Percentiles rank a stretch among this genome's conserved stretches.
phyloP scores from a whole-genome alignment of 2,888 invertebrate genomes.

The Eupeodes latifasciatus region DNA sequence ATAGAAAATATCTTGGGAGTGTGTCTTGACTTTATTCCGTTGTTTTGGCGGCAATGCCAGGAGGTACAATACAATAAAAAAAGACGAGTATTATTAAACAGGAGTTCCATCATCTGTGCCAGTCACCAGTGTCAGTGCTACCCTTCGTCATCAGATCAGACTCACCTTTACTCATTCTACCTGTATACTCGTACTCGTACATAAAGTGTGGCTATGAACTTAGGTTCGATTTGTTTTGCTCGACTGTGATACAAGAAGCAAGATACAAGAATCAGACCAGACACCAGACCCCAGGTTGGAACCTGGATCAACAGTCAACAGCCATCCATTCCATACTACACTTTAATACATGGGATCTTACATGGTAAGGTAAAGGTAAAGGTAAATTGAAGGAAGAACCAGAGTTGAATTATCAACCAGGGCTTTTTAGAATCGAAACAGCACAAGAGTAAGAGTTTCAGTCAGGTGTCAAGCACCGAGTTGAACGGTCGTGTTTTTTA shows the following conservation, averaged over 20 bases:
- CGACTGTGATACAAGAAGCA: constrained; percentile 10
- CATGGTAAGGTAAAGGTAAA: neutral
- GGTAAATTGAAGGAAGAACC: constrained; percentile 72
- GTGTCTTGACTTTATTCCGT: constrained; percentile 36
- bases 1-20: constrained; percentile 33
- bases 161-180: constrained; percentile 38
- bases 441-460: constrained; percentile 82
- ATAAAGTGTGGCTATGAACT: constrained; percentile 20
- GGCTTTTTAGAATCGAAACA: constrained; percentile 81
- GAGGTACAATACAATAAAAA: constrained; percentile 48
- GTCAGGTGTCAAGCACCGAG: constrained; percentile 85
- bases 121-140: constrained; percentile 14
- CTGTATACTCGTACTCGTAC: constrained; percentile 10
- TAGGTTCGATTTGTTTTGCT: constrained; percentile 42
- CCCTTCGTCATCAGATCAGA: constrained; percentile 29
- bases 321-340: constrained; percentile 32
- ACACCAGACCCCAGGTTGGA: constrained; percentile 44
- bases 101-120: constrained; percentile 61
- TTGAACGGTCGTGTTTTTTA: constrained; percentile 82
- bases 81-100: constrained; percentile 36
- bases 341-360: constrained; percentile 32
- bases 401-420: constrained; percentile 81
- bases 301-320: constrained; percentile 44
- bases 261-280: constrained; percentile 28
- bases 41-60: constrained; percentile 61